These are phyloP conservation scores for Ischnura elegans DNA, from an alignment of 2,888 invertebrate species.

Conservation along the genomic window DNA sequence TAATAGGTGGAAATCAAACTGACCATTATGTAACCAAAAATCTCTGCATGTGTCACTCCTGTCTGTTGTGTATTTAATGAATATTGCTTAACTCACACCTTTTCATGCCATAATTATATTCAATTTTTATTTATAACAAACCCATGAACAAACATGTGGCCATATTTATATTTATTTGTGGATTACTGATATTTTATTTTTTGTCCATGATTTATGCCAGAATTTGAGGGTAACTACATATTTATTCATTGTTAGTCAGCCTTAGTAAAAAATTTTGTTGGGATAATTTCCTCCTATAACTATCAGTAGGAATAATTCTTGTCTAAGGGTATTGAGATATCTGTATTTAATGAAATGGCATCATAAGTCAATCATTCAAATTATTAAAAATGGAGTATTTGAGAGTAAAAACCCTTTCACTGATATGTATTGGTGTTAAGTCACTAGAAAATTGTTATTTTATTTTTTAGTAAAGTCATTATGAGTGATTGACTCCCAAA, in stretches of 20 bases:
- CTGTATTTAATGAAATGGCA: not conserved
- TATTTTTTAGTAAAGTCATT: not conserved
- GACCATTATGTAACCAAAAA: not conserved
- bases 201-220: not conserved
- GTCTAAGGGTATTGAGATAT: not conserved
- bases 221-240: not conserved
- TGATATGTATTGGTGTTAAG: not conserved
- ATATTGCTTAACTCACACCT: not conserved
- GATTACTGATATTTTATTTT: not conserved
- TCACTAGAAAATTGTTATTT: not conserved
- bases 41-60: slow-evolving; percentile 39
- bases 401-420: not conserved
- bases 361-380: not conserved
- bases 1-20: not conserved
- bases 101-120: not conserved
- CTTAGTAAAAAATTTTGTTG: not conserved
- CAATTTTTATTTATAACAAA: not conserved
- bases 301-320: not conserved
- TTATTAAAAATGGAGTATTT: not conserved
- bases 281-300: not conserved
- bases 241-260: not conserved
- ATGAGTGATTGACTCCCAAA: not conserved
- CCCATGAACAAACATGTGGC: not conserved
- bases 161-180: not conserved
- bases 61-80: not conserved